Percentiles rank a stretch among this genome's conserved stretches.
These are phyloP conservation scores for Polyodon spathula DNA, from an alignment of 2,113 vertebrate genomes.

Conservation along the genomic window DNA sequence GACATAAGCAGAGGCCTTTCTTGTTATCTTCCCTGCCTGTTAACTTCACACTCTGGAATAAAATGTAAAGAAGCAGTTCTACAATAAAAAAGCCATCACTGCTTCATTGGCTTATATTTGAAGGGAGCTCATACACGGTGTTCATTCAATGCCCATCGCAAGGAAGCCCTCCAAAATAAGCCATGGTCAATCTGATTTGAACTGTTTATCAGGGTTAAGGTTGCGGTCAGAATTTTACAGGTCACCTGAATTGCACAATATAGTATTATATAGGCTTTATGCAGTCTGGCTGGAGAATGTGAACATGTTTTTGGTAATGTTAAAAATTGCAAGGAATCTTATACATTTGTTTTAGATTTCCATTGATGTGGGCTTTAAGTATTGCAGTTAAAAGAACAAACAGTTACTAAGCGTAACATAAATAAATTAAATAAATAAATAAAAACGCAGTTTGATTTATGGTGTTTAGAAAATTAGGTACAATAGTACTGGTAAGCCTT, in stretches of 20 bases:
- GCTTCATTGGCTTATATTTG: background rate
- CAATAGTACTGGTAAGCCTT: no score
- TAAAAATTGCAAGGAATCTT: background rate
- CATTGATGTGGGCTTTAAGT: background rate
- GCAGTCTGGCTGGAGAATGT: background rate
- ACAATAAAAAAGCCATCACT: background rate
- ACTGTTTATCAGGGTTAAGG: background rate
- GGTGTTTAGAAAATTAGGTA: no score
- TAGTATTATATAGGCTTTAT: background rate
- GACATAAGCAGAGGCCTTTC: no score
- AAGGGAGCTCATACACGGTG: background rate
- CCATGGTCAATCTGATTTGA: background rate
- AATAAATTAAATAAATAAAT: background rate
- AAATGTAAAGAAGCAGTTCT: no score
- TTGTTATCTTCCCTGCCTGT: no score
- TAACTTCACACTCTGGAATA: no score
- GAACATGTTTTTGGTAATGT: background rate
- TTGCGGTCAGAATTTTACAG: background rate
- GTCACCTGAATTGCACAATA: background rate
- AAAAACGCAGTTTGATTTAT: background rate
- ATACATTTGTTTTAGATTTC: background rate
- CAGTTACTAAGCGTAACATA: background rate
- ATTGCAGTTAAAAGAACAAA: background rate
- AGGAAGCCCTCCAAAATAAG: background rate
- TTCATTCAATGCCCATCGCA: background rate